phyloP scores from a whole-genome alignment of 2,888 invertebrate genomes.

The Diadegma fenestrale region DNA sequence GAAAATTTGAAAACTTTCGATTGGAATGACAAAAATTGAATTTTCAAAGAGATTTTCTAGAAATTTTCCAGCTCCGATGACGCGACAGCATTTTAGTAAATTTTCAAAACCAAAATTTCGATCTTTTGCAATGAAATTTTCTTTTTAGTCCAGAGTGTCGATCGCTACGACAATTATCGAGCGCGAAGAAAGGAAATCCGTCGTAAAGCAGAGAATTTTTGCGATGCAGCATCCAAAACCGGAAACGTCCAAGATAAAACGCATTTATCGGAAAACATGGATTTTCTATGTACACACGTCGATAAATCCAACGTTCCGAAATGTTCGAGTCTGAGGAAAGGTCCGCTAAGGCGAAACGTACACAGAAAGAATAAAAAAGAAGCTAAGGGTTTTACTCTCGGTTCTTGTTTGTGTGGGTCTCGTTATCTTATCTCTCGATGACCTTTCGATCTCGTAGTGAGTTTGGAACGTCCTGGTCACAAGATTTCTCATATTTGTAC shows the following conservation, averaged over 20 bases:
- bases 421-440: slow-evolving; percentile 61
- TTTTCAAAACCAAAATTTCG: too few relatives aligned
- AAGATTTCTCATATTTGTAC: slow-evolving; percentile 5
- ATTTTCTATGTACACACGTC: neutral
- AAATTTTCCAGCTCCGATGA: too few relatives aligned
- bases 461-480: slow-evolving; percentile 28
- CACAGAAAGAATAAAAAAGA: neutral
- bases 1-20: too few relatives aligned
- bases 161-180: neutral
- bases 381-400: slow-evolving; percentile 26
- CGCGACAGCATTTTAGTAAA: too few relatives aligned
- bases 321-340: neutral
- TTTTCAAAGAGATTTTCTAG: too few relatives aligned
- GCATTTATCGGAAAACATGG: neutral
- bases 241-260: neutral
- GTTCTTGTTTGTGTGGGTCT: slow-evolving; percentile 1
- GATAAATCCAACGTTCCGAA: neutral
- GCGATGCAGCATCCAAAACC: neutral
- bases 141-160: too few relatives aligned
- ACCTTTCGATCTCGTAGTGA: slow-evolving; percentile 57
- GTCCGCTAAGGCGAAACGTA: neutral
- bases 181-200: neutral
- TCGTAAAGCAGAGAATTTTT: neutral
- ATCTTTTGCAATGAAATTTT: too few relatives aligned
- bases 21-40: too few relatives aligned